Evolutionary conservation across 2,888 invertebrate species (phyloP).

Genomic region (Celastrina argiolus): DNA sequence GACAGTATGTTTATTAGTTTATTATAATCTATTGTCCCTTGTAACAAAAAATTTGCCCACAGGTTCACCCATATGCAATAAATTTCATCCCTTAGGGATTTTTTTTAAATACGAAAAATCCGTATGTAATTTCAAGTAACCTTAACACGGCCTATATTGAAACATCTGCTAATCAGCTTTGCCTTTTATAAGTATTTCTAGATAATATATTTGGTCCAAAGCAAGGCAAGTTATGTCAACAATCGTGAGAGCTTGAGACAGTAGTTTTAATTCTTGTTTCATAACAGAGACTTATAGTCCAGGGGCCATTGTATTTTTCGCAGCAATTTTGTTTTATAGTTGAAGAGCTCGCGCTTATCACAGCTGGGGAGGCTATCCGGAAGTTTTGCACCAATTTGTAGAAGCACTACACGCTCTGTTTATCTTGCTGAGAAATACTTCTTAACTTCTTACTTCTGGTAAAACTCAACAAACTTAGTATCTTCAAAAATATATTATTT

Average conservation of each 20-base stretch:
- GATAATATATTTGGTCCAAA: no score
- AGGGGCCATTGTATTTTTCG: background rate
- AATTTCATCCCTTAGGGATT: background rate
- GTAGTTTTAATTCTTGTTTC: background rate
- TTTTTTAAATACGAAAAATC: background rate
- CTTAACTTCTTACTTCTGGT: background rate
- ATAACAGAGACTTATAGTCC: constrained; percentile 6
- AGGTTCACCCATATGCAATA: no score
- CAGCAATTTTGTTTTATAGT: constrained; percentile 10
- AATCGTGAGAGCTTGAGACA: background rate
- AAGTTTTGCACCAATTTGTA: constrained; percentile 21
- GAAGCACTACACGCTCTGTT: constrained; percentile 7
- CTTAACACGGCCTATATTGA: no score
- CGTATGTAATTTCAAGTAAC: no score
- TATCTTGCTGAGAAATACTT: constrained; percentile 4
- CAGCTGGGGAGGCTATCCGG: constrained; percentile 16
- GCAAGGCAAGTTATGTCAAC: background rate
- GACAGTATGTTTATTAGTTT: no score
- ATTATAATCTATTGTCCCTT: no score
- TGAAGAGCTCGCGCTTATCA: constrained; percentile 12
- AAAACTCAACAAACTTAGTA: background rate
- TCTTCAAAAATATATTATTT: background rate
- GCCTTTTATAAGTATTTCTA: no score
- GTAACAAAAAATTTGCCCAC: no score
- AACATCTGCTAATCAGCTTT: no score